Evolutionary conservation across 92 coral and sea anemone genomes (phyloP), one percentile per base, ranked within the genome.

Genomic region (Heteractis magnifica): DNA sequence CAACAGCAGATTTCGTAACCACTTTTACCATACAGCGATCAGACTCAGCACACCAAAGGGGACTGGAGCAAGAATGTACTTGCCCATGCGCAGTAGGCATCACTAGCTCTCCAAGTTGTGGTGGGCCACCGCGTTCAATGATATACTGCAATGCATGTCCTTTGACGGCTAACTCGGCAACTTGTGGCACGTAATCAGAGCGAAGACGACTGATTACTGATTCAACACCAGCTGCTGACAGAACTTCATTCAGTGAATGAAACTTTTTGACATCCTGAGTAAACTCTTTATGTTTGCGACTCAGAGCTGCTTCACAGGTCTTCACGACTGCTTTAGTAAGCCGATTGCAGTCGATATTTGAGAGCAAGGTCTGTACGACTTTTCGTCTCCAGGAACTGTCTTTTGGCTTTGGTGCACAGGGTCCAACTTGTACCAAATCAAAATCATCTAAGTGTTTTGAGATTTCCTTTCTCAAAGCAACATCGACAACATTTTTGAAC

Each of bases 91-190:
- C 83, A 20, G 88, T 83, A 8, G 11, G 0, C 60, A 87, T 78
- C 19, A 88, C 50, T 7, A 0, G 9, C 23, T 51, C 55, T 6
- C 92, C 94, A 8, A 88, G 88, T 34, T 85, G 68, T 13, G 81
- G 87, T 41, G 92, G 87, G 4, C 73, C 73, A 15, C 94, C 92
- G 12, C 75, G 71, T 10, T 79, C 81, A 34, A 88, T 91, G 65
- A 85, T 55, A 34, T 88, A 68, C 49, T 83, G 83, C 78, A 91
- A 59, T 20, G 94, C 86, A 84, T 81, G 87, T 6, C 89, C 94
- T 48, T 81, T 90, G 52, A 88, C 90, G 8, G 90, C 94, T 10
- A 91, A 21, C 59, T 83, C 82, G 8, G 90, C 88, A 53, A 91
- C 82, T 53, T 64, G 83, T 18, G 94, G 94, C 51, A 87, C 79